Percentiles rank a stretch among this genome's conserved stretches.
Conservation (phyloP, 1,140 invertebrate genomes). For the Ceratina australensis region DNA sequence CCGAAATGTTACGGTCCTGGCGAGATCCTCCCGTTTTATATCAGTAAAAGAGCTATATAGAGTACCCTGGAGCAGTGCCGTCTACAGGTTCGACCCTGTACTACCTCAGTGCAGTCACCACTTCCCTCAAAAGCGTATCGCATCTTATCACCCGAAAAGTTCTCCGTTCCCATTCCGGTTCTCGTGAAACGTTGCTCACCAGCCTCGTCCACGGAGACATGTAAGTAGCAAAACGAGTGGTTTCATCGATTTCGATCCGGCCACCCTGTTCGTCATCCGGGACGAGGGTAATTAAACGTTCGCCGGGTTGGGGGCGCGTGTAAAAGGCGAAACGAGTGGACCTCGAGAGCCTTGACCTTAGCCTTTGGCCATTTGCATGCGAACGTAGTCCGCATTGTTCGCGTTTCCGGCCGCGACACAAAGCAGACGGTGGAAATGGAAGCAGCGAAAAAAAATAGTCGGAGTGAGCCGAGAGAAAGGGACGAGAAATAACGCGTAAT, state of each 20-base stretch:
- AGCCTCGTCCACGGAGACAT: neutral
- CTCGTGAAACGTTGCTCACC: neutral
- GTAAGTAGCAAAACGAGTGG: neutral
- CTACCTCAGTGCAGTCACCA: constrained; percentile 66
- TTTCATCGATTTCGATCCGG: neutral
- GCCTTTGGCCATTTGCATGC: constrained; percentile 4
- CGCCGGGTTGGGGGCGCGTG: neutral
- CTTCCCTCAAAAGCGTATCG: constrained; percentile 68
- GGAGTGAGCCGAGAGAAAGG: neutral
- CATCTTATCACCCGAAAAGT: constrained; percentile 52
- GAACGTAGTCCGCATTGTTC: neutral
- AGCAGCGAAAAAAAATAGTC: neutral
- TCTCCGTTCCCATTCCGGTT: neutral
- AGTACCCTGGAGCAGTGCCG: constrained; percentile 63
- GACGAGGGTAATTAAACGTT: neutral
- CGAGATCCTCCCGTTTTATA: constrained; percentile 45
- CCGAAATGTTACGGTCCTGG: constrained; percentile 35
- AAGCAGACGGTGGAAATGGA: neutral
- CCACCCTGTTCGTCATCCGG: no score
- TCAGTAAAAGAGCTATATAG: constrained; percentile 43
- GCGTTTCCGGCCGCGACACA: neutral
- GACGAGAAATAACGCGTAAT: constrained; percentile 2
- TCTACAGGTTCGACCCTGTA: constrained; percentile 66
- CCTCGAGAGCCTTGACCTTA: constrained; percentile 35
- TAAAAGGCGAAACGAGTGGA: neutral